A percentile compares a stretch with the other conserved stretches of the same genome.
Conservation (phyloP, 2,113 vertebrate genomes). For the Passer montanus region DNA sequence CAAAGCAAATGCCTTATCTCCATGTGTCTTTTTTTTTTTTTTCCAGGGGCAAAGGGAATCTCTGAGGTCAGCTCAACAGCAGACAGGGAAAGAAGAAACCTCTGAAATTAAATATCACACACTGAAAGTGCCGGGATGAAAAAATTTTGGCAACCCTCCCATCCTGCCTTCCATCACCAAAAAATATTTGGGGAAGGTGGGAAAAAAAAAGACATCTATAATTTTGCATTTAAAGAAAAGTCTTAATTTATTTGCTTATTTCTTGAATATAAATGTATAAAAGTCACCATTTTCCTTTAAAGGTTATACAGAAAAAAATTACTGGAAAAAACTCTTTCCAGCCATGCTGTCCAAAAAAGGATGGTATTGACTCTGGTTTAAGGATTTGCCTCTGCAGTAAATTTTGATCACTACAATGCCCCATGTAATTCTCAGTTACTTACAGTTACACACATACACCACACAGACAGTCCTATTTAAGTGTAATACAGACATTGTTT, state of each 20-base stretch:
- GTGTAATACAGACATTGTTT: background rate
- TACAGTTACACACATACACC: background rate
- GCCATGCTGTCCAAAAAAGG: background rate
- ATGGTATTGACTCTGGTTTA: background rate
- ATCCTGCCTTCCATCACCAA: background rate
- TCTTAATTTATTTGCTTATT: background rate
- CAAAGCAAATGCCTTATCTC: background rate
- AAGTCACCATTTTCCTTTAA: background rate
- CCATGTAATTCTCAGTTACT: background rate
- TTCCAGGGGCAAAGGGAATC: background rate
- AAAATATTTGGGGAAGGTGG: background rate
- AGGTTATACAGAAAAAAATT: background rate
- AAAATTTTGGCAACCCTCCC: background rate
- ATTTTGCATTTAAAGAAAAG: background rate
- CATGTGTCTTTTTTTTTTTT: background rate
- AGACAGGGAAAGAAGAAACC: background rate
- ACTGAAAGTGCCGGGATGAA: background rate
- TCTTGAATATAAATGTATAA: background rate
- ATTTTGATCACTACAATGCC: background rate
- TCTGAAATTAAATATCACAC: background rate
- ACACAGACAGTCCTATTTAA: background rate
- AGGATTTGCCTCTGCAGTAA: background rate
- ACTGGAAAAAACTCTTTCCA: background rate
- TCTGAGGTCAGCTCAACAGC: background rate
- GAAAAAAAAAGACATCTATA: background rate